Base-by-base conservation (phyloP, 1,140 invertebrate genomes). In the Drosophila prosaltans region DNA sequence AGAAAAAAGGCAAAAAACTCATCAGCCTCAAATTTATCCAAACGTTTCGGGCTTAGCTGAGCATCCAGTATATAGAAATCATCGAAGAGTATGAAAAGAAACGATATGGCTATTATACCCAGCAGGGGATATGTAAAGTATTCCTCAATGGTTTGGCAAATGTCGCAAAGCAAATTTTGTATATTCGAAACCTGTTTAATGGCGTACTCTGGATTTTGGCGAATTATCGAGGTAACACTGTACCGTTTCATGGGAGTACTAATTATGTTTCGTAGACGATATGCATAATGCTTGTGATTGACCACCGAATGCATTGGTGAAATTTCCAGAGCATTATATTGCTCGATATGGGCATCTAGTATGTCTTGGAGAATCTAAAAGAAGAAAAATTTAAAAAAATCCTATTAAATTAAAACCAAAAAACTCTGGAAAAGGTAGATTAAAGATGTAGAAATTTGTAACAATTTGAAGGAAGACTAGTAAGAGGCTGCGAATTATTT, bases 1-100 rank as follows among this genome's bases (percentile, higher is more conserved):
- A 91, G 69, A 30, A 92, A 92, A 57, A 92, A 92, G 16, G 90
- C 80, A 54, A 92, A 90, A n/a, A 92, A 92, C 24, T 92, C 91
- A 51, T 92, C 86, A 0, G 81, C 78, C 41, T 91, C 90, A 21
- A 91, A 84, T 16, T 74, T 61, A 30, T 90, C 88, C 48, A 91
- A 61, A 28, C 89, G 73, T 24, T 86, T 91, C 2, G 88, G 88
- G 68, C 81, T 90, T 6, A 92, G 11, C 21, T 90, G 51, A 0
- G 82, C 91, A 16, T 91, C 91, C 30, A 92, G 65, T 40, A 92
- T 82, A 54, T 92, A 92, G 64, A 91, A 92, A 43, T 90, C 84
- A 64, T 92, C 91, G 9, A 92, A 92, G 10, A 92, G 70, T 48
- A 92, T 92, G 11, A 92, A 92, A 0, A 92, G 43, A 61, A 92